phyloP scores from a whole-genome alignment of 2,888 invertebrate species.

The Auanema freiburgensis region DNA sequence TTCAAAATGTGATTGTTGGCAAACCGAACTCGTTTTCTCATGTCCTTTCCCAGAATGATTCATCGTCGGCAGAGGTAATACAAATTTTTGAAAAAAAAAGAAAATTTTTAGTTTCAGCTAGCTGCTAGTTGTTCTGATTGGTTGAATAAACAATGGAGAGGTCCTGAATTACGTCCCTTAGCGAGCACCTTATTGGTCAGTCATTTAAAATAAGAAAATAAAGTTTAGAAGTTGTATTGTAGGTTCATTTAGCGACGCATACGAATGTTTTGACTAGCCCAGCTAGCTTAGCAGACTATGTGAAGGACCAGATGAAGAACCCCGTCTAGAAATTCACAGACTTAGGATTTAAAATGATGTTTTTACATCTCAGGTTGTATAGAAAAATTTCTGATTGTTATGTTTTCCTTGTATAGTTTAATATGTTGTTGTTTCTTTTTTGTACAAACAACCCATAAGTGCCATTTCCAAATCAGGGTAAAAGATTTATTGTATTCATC shows the following conservation, averaged over 20 bases:
- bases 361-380: no score
- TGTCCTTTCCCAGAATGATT: slow-evolving; percentile 26
- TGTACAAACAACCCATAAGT: no score
- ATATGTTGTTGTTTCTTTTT: no score
- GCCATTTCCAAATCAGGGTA: no score
- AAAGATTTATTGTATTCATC: no score
- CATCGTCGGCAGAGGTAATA: slow-evolving; percentile 34
- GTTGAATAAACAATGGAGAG: slow-evolving; percentile 46
- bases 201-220: neutral
- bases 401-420: no score
- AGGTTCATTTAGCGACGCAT: slow-evolving; percentile 55
- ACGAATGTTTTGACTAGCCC: slow-evolving; percentile 47
- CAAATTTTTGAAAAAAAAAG: neutral
- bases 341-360: no score
- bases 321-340: slow-evolving; percentile 8
- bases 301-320: slow-evolving; percentile 38
- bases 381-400: no score
- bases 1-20: slow-evolving; percentile 41
- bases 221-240: neutral
- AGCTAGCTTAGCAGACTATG: slow-evolving; percentile 35
- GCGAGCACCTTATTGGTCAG: slow-evolving; percentile 54
- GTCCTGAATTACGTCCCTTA: slow-evolving; percentile 51
- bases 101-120: slow-evolving; percentile 15
- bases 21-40: slow-evolving; percentile 36
- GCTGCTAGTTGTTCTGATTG: slow-evolving; percentile 41